A percentile compares a stretch with the other conserved stretches of the same genome.
Conservation (phyloP, 2,113 vertebrate species). For the Xiphophorus maculatus region DNA sequence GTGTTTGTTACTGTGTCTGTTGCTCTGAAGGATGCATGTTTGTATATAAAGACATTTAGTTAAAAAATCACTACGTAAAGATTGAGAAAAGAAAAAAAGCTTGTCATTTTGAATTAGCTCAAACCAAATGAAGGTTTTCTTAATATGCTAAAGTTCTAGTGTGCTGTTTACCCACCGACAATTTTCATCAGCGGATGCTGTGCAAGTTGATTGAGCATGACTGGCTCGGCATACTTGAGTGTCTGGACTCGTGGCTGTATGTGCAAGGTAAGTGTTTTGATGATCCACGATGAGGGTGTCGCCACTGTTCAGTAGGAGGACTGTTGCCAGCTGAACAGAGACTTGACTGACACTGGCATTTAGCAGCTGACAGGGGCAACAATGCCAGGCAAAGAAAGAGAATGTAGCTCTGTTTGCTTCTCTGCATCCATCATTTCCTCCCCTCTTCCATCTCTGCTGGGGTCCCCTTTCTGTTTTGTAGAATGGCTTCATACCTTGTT, state of each 20-base stretch:
- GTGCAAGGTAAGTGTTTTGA: constrained; percentile 53
- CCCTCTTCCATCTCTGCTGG: constrained; percentile 21
- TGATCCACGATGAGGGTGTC: constrained; percentile 24
- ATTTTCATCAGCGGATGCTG: background rate
- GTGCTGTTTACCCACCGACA: background rate
- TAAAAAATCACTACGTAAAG: background rate
- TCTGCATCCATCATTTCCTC: constrained; percentile 60
- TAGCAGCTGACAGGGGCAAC: constrained; percentile 69
- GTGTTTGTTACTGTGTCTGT: background rate
- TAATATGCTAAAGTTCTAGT: background rate
- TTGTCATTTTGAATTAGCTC: background rate
- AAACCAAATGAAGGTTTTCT: background rate
- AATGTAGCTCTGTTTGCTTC: constrained; percentile 66
- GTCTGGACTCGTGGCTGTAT: constrained; percentile 3
- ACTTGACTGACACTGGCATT: constrained; percentile 77
- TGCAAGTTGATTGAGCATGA: background rate
- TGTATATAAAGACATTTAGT: background rate
- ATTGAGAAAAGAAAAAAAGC: background rate
- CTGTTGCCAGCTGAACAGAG: constrained; percentile 65
- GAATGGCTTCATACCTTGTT: constrained; percentile 16
- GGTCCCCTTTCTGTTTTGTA: constrained; percentile 15
- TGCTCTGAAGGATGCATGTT: constrained; percentile 1
- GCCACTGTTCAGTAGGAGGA: constrained; percentile 32
- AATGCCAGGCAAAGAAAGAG: constrained; percentile 71
- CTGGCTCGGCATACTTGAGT: background rate